phyloP scores from a whole-genome alignment of 2,113 vertebrate species.

The Thalassoma bifasciatum region DNA sequence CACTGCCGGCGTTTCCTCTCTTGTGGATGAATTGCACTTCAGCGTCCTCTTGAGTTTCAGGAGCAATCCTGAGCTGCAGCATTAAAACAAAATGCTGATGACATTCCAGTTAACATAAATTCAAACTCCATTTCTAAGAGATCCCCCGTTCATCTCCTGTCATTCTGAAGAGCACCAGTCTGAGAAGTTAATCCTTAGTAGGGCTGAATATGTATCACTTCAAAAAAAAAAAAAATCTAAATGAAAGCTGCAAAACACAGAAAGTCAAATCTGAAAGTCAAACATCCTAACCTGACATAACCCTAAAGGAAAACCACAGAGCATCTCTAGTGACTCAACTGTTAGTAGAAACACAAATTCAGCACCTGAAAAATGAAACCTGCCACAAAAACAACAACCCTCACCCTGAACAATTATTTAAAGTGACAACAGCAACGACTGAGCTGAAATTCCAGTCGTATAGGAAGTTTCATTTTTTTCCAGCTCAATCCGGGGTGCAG shows the following conservation, averaged over 20 bases:
- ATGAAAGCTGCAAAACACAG: background rate
- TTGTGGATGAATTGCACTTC: conserved; percentile 29
- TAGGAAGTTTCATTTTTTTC: background rate
- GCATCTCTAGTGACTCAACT: conserved; percentile 7
- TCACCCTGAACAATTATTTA: conserved; percentile 20
- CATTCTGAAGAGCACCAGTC: background rate
- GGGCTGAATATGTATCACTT: background rate
- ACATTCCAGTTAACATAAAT: background rate
- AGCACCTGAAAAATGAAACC: conserved; percentile 18
- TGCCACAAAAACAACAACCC: conserved; percentile 20
- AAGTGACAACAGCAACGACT: conserved; percentile 13
- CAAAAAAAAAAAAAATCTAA: background rate
- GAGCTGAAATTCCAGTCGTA: background rate
- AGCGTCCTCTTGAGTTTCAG: background rate
- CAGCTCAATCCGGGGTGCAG: conserved; percentile 2
- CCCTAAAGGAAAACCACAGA: background rate
- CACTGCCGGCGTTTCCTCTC: conserved; percentile 7
- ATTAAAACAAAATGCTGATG: background rate
- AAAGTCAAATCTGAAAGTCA: background rate
- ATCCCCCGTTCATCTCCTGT: background rate
- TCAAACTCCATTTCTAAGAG: background rate
- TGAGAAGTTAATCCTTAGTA: background rate
- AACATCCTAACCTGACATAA: conserved; percentile 1
- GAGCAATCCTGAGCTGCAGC: conserved; percentile 10
- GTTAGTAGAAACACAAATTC: conserved; percentile 13